These are phyloP conservation scores for Drosophila ogumai DNA, from an alignment of 1,140 invertebrate species.

Conservation along the genomic window DNA sequence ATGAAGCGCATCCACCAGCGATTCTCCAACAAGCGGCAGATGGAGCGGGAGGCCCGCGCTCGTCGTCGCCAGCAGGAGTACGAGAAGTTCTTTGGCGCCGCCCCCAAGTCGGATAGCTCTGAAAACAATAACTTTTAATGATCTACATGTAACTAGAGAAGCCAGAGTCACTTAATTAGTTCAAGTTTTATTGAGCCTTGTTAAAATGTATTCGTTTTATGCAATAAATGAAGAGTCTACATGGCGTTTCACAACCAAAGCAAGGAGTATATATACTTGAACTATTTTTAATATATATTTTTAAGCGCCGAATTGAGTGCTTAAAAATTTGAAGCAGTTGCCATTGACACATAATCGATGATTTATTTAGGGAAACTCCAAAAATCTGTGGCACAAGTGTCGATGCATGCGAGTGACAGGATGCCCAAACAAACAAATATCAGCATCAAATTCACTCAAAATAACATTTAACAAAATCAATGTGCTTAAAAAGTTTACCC, in stretches of 20 bases:
- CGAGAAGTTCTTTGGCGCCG: constrained; percentile 79
- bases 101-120: constrained; percentile 53
- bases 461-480: constrained; percentile 53
- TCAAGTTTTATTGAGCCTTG: constrained; percentile 77
- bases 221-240: constrained; percentile 49
- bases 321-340: neutral
- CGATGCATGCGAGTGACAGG: constrained; percentile 60
- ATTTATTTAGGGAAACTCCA: constrained; percentile 29
- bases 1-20: constrained; percentile 94
- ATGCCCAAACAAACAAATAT: constrained; percentile 34
- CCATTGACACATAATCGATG: constrained; percentile 48
- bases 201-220: constrained; percentile 51
- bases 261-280: neutral
- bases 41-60: constrained; percentile 74
- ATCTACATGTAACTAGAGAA: neutral
- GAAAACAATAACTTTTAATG: constrained; percentile 71
- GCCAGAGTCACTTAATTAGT: constrained; percentile 46
- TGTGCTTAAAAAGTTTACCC: constrained; percentile 32
- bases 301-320: neutral
- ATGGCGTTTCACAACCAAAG: constrained; percentile 7
- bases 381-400: constrained; percentile 53
- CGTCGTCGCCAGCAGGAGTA: constrained; percentile 74
- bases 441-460: constrained; percentile 42
- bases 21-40: constrained; percentile 89
- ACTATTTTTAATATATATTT: too few species aligned